Percentiles rank a stretch among this genome's conserved stretches.
phyloP scores from a whole-genome alignment of 2,113 vertebrate species.

The Phyllostomus discolor region DNA sequence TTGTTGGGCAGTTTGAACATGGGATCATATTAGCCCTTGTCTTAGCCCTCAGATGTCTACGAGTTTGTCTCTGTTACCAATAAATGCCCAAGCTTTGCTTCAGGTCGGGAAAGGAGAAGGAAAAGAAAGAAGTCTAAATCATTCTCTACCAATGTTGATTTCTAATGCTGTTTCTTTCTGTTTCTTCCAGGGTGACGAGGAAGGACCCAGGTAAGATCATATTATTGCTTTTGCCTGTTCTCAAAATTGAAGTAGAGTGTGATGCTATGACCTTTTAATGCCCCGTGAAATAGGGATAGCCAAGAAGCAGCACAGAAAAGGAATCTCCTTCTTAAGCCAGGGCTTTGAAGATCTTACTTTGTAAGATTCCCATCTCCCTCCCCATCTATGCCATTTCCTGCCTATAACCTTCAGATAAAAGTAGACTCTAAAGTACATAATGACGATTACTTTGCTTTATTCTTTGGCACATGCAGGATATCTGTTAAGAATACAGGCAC shows the following conservation, averaged over 20 bases:
- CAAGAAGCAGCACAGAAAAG: conserved; percentile 50
- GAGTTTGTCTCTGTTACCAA: conserved; percentile 23
- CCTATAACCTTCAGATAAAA: conserved; percentile 58
- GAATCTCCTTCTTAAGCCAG: conserved; percentile 35
- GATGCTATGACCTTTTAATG: conserved; percentile 52
- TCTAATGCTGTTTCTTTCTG: conserved; percentile 32
- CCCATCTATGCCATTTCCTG: conserved; percentile 39
- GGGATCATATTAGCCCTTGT: not conserved
- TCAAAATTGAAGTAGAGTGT: conserved; percentile 47
- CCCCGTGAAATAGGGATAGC: conserved; percentile 22
- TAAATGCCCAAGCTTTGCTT: not conserved
- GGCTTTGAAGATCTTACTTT: conserved; percentile 56
- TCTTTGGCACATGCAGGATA: conserved; percentile 22
- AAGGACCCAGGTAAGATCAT: conserved; percentile 64
- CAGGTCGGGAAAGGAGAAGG: not conserved
- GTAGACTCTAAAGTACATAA: conserved; percentile 26
- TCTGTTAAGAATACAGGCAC: conserved; percentile 20
- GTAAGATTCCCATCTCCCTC: conserved; percentile 38
- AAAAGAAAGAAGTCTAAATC: conserved; percentile 26
- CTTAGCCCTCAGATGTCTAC: not conserved
- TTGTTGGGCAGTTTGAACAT: conserved; percentile 8
- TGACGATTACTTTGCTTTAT: conserved; percentile 39
- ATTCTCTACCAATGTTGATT: not conserved
- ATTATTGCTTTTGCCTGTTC: conserved; percentile 33
- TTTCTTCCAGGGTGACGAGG: conserved; percentile 63